Base-by-base conservation (phyloP, 2,797 vertebrate genomes). In the Carduelis carduelis region DNA sequence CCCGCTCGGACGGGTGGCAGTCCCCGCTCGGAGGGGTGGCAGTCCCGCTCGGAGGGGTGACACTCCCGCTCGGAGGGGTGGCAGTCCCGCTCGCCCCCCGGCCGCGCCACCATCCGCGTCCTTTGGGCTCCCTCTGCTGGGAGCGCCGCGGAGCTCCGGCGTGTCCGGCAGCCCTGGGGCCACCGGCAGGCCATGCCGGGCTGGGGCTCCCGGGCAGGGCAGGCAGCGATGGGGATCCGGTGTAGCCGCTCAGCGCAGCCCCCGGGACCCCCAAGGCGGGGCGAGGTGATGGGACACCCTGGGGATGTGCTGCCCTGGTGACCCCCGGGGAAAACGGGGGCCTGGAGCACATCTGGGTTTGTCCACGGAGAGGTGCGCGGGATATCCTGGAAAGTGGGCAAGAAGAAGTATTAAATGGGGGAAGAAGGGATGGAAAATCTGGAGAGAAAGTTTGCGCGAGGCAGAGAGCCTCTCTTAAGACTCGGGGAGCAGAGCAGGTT, bases 91-190 rank as follows among this genome's bases (percentile, higher is more conserved):
- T 14, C 53, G 50, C 32, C 32, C 32, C 52, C 21, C 21, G 53
- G 53, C 20, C 53, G 53, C 32, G 32, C 21, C 55, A 3, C 32
- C 7, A 80, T 92, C 5, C 66, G 18, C 57, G 82, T 76, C 76
- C 39, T 53, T 84, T 41, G 74, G 84, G n/a, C 93, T 91, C 96
- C 96, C 90, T 96, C 97, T 96, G 85, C 43, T 92, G 97, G 95
- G 53, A 78, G 47, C 37, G 26, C 5, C 5, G 2, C 23, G 53
- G 17, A 49, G 44, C 52, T 46, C 69, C 64, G 30, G 68, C 5
- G n/a, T 9, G 74, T 32, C 61, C 52, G 23, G 11, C 2, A 8
- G 46, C 44, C 79, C 8, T 34, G 8, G 11, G 70, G 43, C 27
- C 60, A 34, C 34, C 35, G 49, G 3, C 26, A 43, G 27, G 49